Conservation (phyloP, 2,888 invertebrate species). For the Lithophane semibrunnea region DNA sequence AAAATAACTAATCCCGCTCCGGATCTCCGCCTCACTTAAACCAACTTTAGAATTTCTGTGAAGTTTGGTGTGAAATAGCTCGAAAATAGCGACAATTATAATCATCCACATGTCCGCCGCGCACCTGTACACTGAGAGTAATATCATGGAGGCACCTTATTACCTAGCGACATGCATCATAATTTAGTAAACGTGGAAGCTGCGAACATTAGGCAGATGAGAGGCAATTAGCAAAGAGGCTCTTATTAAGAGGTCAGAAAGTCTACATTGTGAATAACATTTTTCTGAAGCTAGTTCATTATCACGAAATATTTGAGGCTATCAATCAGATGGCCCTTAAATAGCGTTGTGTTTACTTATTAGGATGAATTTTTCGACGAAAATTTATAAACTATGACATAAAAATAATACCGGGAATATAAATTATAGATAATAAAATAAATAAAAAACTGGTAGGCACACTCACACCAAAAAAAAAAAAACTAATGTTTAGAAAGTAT, state of each 20-base stretch:
- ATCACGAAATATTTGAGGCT: not conserved
- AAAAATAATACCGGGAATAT: not conserved
- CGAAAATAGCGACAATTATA: conserved; percentile 42
- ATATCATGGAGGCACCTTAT: conserved; percentile 49
- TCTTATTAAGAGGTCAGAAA: conserved; percentile 23
- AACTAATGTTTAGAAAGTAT: conserved; percentile 34
- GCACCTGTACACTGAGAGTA: conserved; percentile 19
- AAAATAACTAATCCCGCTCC: conserved; percentile 37
- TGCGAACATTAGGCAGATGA: conserved; percentile 52
- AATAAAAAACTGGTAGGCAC: conserved; percentile 4
- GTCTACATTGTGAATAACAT: conserved; percentile 9
- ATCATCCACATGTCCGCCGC: conserved; percentile 22
- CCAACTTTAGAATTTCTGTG: conserved; percentile 39
- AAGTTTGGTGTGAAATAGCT: conserved; percentile 23
- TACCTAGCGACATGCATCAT: conserved; percentile 54
- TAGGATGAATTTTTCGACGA: not conserved
- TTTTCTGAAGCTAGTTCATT: not conserved
- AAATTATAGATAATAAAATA: too few relatives aligned
- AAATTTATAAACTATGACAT: conserved; percentile 1
- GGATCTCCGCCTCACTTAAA: conserved; percentile 22
- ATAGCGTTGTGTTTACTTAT: not conserved
- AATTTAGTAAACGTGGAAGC: conserved; percentile 53
- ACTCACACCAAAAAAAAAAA: conserved; percentile 28
- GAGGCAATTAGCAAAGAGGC: conserved; percentile 53
- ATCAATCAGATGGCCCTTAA: not conserved